Evolutionary conservation across 2,888 invertebrate genomes (phyloP).

Genomic region (Halictus ligatus): DNA sequence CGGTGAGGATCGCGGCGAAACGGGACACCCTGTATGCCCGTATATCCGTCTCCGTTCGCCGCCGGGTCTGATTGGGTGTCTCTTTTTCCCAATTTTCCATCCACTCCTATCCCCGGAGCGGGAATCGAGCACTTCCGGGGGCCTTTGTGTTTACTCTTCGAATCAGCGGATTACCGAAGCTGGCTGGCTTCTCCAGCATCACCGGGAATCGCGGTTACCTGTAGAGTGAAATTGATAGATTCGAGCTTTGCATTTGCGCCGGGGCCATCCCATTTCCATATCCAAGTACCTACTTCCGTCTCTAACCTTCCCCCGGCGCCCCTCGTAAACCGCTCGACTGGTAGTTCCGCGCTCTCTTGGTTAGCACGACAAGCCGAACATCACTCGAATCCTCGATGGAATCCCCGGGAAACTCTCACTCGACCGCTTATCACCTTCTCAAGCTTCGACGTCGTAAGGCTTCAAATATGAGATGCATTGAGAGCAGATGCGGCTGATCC

Average conservation of each 20-base stretch:
- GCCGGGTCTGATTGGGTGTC: not conserved
- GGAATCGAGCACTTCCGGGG: slow-evolving; percentile 67
- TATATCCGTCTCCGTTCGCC: not conserved
- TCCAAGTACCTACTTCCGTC: slow-evolving; percentile 78
- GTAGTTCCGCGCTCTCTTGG: slow-evolving; percentile 68
- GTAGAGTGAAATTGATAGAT: slow-evolving; percentile 81
- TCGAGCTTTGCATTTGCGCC: slow-evolving; percentile 77
- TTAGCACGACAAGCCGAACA: slow-evolving; percentile 75
- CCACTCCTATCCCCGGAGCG: not conserved
- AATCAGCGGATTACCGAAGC: slow-evolving; percentile 80
- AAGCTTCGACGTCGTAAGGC: slow-evolving; percentile 66
- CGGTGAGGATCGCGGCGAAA: not conserved
- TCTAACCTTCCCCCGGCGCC: slow-evolving; percentile 57
- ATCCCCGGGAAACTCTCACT: slow-evolving; percentile 65
- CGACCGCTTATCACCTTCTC: slow-evolving; percentile 71
- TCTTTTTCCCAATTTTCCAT: not conserved
- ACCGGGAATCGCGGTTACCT: slow-evolving; percentile 58
- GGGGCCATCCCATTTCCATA: slow-evolving; percentile 78
- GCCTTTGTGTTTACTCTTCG: slow-evolving; percentile 78
- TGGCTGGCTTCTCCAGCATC: slow-evolving; percentile 59
- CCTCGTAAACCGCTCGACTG: slow-evolving; percentile 66
- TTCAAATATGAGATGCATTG: slow-evolving; percentile 72
- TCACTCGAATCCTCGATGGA: slow-evolving; percentile 73
- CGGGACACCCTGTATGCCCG: not conserved
- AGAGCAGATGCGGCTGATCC: slow-evolving; percentile 72